Conservation (phyloP, 2,113 vertebrate genomes). For the Leucopsar rothschildi region DNA sequence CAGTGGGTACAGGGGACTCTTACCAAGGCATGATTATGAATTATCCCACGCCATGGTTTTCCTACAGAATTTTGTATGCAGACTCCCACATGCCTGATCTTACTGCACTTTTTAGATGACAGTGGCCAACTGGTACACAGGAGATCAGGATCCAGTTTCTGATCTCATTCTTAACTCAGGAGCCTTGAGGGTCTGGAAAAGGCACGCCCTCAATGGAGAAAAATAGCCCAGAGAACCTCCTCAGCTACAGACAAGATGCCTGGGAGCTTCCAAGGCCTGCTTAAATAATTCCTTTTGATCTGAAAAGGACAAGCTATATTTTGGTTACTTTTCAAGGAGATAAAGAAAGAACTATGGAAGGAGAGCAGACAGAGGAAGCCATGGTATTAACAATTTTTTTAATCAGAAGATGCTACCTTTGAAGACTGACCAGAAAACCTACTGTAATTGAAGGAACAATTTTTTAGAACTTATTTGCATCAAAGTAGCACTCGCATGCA, state of each 20-base stretch:
- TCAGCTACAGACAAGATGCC: not conserved
- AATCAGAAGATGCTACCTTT: not conserved
- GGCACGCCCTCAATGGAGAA: not conserved
- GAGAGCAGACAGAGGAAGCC: not conserved
- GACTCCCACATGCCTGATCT: not conserved
- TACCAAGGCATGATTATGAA: not conserved
- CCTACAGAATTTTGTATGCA: not conserved
- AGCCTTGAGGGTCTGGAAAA: not conserved
- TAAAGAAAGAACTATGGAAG: not conserved
- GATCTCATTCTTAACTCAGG: not conserved
- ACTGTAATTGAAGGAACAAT: not conserved
- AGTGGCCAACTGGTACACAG: not conserved
- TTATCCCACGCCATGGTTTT: not conserved
- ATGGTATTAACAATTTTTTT: not conserved
- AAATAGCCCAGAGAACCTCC: not conserved
- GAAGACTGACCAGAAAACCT: not conserved
- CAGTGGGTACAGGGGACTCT: not conserved
- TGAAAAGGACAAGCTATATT: not conserved
- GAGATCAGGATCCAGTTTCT: slow-evolving; percentile 7
- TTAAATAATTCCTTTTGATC: slow-evolving; percentile 28
- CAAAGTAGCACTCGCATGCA: not conserved
- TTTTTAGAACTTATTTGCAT: not conserved
- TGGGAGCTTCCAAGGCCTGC: not conserved
- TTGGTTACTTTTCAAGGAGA: not conserved
- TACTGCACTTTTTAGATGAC: not conserved